Evolutionary conservation across 2,888 invertebrate genomes (phyloP), one percentile per base, ranked within the genome.

Genomic region (Xestobium rufovillosum): DNA sequence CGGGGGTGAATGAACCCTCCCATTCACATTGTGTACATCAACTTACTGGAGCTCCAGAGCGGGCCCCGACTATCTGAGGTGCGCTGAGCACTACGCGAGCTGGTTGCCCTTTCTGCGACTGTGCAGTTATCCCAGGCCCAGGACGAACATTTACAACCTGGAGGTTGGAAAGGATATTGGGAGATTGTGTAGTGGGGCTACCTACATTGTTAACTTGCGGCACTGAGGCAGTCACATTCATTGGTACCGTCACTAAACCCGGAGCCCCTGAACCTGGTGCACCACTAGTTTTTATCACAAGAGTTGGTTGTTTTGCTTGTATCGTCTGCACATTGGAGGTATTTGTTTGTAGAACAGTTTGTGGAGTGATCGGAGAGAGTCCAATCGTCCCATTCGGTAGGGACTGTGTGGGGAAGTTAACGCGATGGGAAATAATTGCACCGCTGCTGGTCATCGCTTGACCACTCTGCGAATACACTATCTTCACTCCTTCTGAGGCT

Each of bases 121-220:
- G 72, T 51, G 73, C 73, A 30, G 84, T 81, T 42, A 79, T 73
- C 43, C 78, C 80, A n/a, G n/a, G n/a, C 23, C 23, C 23, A 35
- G 84, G 81, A 50, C 88, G 75, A 73, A 86, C 84, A 66, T 88
- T 89, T 51, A 89, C 73, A 59, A 90, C 84, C 67, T 86, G 85
- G 56, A 90, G 84, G 68, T 84, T 85, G 56, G 66, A 64, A 45
- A 66, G 62, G 63, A 65, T 60, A 52, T 60, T 60, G 49, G 60
- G 54, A 49, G 58, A 59, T 52, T 62, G 63, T 45, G 63, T 59
- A 43, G 57, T 57, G 42, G 59, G 57, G 44, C 60, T 60, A 64
- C 68, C 66, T 58, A 68, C 65, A 54, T 65, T 66, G 52, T 68
- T 68, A 45, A 64, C 60, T 50, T 62, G 64, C 40, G 59, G 61